Conservation (phyloP, 2,113 vertebrate species). For the Lampris incognitus region DNA sequence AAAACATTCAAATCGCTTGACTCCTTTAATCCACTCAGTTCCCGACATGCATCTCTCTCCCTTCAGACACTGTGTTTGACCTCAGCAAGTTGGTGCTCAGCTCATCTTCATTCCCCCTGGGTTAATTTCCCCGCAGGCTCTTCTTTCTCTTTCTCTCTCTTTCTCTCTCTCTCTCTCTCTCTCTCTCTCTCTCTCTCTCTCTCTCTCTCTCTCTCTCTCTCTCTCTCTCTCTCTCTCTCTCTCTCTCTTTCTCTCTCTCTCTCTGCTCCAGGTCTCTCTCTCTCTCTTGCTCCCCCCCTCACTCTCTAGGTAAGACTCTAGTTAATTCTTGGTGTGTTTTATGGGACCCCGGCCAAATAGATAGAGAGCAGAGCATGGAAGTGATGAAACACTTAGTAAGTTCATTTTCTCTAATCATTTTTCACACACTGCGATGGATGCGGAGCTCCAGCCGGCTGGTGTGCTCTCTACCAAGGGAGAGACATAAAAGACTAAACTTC, state of each 20-base stretch:
- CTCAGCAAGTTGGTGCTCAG: neutral
- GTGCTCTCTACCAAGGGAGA: conserved; percentile 42
- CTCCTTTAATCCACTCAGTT: conserved; percentile 9
- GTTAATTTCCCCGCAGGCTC: too few relatives aligned
- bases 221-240: neutral
- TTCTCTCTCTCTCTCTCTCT: neutral
- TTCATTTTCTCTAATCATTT: conserved; percentile 54
- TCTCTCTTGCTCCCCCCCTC: neutral
- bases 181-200: neutral
- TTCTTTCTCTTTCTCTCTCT: neutral
- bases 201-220: neutral
- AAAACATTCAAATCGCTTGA: conserved; percentile 3
- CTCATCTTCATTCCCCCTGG: neutral
- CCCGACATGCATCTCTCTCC: neutral
- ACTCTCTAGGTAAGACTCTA: conserved; percentile 21
- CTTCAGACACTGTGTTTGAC: conserved; percentile 5
- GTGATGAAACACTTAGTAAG: conserved; percentile 46
- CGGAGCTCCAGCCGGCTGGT: conserved; percentile 40
- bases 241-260: neutral
- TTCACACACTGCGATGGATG: conserved; percentile 44
- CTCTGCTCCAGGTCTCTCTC: conserved; percentile 2
- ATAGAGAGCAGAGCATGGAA: conserved; percentile 34
- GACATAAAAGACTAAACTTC: conserved; percentile 28
- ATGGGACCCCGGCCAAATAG: neutral
- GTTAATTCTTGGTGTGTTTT: conserved; percentile 23